phyloP scores from a whole-genome alignment of 2,113 vertebrate species.

The Sylvia atricapilla region DNA sequence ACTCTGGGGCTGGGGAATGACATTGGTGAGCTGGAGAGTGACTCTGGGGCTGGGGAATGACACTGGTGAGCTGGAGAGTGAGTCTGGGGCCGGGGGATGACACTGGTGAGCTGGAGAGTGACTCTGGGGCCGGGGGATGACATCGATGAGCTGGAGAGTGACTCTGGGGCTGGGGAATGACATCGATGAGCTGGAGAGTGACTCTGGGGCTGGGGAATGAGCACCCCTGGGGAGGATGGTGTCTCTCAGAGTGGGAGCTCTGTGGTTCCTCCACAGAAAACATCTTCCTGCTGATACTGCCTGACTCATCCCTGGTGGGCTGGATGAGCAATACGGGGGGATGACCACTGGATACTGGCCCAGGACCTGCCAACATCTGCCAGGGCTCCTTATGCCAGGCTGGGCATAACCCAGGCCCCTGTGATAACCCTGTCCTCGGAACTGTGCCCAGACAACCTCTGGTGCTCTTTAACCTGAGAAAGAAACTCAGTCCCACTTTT shows the following conservation, averaged over 20 bases:
- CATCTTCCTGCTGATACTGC: neutral
- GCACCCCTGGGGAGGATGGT: neutral
- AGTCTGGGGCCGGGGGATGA: too few relatives aligned
- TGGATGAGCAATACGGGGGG: neutral
- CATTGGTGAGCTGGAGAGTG: neutral
- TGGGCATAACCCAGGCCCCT: neutral
- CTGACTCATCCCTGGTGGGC: neutral
- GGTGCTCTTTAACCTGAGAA: neutral
- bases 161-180: neutral
- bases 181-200: neutral
- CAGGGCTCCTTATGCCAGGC: neutral
- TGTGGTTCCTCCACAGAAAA: neutral
- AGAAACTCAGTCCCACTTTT: neutral
- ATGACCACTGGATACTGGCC: neutral
- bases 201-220: neutral
- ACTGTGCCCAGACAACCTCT: neutral
- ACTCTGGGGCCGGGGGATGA: neutral
- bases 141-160: slow-evolving; percentile 25
- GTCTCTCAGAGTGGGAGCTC: neutral
- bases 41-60: neutral
- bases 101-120: too few relatives aligned
- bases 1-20: neutral
- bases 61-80: too few relatives aligned
- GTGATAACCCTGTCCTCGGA: too few relatives aligned
- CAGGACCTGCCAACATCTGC: neutral